Base-by-base conservation (phyloP, 2,797 vertebrate genomes). In the Myoxocephalus aenaeus region DNA sequence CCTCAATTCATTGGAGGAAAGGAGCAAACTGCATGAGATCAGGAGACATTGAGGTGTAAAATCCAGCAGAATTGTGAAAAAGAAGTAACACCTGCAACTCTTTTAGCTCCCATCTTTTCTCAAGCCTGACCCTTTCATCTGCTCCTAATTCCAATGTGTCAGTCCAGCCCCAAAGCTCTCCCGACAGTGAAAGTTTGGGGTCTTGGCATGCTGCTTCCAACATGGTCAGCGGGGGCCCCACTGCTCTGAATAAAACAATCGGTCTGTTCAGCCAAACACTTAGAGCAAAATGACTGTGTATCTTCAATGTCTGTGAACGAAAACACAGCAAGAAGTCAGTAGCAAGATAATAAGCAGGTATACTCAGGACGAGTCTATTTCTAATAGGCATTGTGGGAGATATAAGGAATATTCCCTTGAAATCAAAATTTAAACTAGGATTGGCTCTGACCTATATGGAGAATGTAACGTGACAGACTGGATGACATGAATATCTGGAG, bases 211-310 rank as follows among this genome's bases (percentile, higher is more conserved):
- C 67, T 8, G 72, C 53, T 61, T 65, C 66, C 65, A 85, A 85
- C 50, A 51, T 72, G 44, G 70, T 72, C 77, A 74, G 59, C 13
- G 54, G 69, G 69, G 84, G 80, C 87, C 84, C 70, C 71, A 50
- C 27, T 2, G 73, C 75, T 66, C 68, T 34, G 74, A 90, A 86
- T 76, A 89, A 86, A 86, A 88, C 18, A 51, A 51, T 59, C 57
- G 36, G 58, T 77, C 67, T 87, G 75, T 89, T 85, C 61, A n/a
- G 57, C 64, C 20, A 8, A 83, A 42, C 38, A 29, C 74, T 66
- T 76, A 48, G 0, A 38, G 65, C 38, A 73, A 80, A 82, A 67
- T 54, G n/a, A 77, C 44, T 18, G 27, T 18, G 14, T 62, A 48
- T 75, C 70, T 80, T 81, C 71, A 76, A 81, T 50, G 65, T 54